Percentiles rank a stretch among this genome's conserved stretches.
phyloP scores from a whole-genome alignment of 1,140 invertebrate species.

The Listronotus bonariensis region DNA sequence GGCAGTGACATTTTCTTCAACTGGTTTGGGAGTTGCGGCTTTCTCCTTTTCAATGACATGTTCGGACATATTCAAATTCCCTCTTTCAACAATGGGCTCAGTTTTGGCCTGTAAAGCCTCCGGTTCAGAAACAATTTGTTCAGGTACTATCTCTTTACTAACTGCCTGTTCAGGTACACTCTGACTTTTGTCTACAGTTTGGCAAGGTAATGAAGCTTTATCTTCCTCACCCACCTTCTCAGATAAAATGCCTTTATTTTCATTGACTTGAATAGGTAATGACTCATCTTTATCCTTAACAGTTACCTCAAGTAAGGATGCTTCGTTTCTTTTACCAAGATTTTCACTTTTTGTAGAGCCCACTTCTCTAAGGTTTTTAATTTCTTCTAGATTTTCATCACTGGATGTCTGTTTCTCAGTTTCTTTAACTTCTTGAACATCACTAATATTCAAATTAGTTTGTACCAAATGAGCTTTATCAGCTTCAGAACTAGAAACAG shows the following conservation, averaged over 20 bases:
- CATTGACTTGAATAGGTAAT: background rate
- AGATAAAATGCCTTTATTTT: background rate
- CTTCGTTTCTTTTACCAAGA: background rate
- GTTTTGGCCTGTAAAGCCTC: too few species aligned
- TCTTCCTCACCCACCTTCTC: background rate
- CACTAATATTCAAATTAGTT: background rate
- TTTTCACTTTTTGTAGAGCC: background rate
- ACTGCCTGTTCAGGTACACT: background rate
- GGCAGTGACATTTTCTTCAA: too few species aligned
- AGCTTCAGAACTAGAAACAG: background rate
- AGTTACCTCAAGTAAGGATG: background rate
- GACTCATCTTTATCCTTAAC: background rate
- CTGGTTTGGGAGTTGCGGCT: too few species aligned
- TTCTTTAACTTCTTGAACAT: background rate
- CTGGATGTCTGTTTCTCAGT: background rate
- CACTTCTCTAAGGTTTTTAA: too few species aligned
- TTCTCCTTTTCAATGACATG: too few species aligned
- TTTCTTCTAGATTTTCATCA: background rate
- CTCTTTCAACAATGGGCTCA: too few species aligned
- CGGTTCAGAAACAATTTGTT: background rate
- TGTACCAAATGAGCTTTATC: background rate
- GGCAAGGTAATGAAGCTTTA: background rate
- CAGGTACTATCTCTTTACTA: background rate
- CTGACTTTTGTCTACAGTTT: conserved; percentile 3
- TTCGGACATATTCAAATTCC: too few species aligned